Conservation (phyloP, 2,113 vertebrate genomes). For the Oxygymnocypris stewartii region DNA sequence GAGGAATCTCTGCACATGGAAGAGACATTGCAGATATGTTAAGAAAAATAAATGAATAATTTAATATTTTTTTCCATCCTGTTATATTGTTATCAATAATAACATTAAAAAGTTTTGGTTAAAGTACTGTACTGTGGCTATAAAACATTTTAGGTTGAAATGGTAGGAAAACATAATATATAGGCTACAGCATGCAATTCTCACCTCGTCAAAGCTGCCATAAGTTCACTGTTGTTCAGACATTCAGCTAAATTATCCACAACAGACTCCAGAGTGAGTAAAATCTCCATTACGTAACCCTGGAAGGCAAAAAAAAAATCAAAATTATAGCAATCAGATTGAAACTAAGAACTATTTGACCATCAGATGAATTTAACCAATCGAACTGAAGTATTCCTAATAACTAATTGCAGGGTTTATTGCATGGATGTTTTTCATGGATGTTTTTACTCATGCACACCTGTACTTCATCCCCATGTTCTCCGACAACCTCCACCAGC, state of each 20-base stretch:
- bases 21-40: background rate
- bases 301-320: slow-evolving; percentile 57
- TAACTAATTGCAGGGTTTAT: background rate
- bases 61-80: background rate
- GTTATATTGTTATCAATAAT: background rate
- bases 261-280: slow-evolving; percentile 93
- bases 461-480: slow-evolving; percentile 98
- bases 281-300: slow-evolving; percentile 98
- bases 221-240: slow-evolving; percentile 93
- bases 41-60: background rate
- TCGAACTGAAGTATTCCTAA: background rate
- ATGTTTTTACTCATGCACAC: slow-evolving; percentile 71
- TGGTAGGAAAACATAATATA: background rate
- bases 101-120: background rate
- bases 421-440: background rate
- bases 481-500: slow-evolving; percentile 95
- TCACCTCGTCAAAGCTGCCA: slow-evolving; percentile 91
- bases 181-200: background rate
- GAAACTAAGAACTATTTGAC: background rate
- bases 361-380: background rate
- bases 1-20: slow-evolving; percentile 81
- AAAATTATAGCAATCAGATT: background rate
- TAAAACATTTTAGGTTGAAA: background rate
- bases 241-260: slow-evolving; percentile 97
- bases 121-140: background rate